These are phyloP conservation scores for Chaetophractus vellerosus DNA, from an alignment of 2,797 vertebrate genomes.

Conservation along the genomic window DNA sequence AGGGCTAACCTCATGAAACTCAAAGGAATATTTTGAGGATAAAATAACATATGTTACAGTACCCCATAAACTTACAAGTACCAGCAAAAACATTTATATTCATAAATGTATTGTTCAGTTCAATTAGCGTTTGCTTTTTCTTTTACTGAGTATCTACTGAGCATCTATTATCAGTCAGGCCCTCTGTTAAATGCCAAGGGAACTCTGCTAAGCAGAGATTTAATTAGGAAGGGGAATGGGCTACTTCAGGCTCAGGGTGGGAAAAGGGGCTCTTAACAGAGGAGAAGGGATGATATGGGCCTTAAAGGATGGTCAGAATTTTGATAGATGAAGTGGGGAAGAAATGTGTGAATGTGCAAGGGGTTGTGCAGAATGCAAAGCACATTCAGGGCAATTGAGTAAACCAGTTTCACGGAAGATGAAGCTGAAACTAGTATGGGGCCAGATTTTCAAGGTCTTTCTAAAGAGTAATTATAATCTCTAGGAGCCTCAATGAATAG, in stretches of 20 bases:
- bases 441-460: conserved; percentile 58
- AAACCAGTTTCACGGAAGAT: neutral
- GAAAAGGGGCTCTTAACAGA: neutral
- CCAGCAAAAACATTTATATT: neutral
- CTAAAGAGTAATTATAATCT: conserved; percentile 58
- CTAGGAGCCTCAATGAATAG: conserved; percentile 38
- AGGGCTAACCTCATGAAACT: neutral
- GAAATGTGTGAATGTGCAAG: neutral
- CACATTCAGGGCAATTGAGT: neutral
- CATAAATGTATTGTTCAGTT: neutral
- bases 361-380: neutral
- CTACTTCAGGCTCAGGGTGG: neutral
- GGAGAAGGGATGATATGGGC: neutral
- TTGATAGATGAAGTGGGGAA: neutral
- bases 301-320: neutral
- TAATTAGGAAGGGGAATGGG: neutral
- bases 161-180: neutral
- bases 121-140: neutral
- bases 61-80: neutral
- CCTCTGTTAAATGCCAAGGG: neutral
- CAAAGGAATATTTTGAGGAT: neutral
- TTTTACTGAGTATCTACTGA: neutral
- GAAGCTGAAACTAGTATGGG: neutral
- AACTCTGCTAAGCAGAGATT: neutral
- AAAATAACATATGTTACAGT: neutral